Evolutionary conservation across 2,888 invertebrate species (phyloP).

Genomic region (Tigriopus californicus): DNA sequence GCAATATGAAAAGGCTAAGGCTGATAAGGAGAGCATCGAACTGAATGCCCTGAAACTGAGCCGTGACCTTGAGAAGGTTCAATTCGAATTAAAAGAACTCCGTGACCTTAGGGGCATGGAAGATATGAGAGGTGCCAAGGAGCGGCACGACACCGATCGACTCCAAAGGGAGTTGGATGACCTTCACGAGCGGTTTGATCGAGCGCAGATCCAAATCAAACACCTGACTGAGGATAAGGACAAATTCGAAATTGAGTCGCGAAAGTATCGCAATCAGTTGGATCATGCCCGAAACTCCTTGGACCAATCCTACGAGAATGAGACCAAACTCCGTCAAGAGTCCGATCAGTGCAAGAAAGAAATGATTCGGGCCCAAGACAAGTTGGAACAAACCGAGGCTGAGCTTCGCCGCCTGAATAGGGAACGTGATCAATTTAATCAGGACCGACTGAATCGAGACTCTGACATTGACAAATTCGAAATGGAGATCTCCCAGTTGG

Average conservation of each 20-base stretch:
- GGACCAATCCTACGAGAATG: slow-evolving; percentile 39
- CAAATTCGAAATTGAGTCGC: slow-evolving; percentile 20
- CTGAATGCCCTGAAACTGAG: slow-evolving; percentile 27
- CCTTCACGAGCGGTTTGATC: slow-evolving; percentile 58
- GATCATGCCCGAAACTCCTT: slow-evolving; percentile 36
- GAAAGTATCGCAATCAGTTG: slow-evolving; percentile 19
- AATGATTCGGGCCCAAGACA: slow-evolving; percentile 34
- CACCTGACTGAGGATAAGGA: slow-evolving; percentile 41
- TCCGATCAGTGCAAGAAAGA: slow-evolving; percentile 53
- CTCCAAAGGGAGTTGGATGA: slow-evolving; percentile 36
- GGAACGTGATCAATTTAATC: slow-evolving; percentile 40
- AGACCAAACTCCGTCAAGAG: slow-evolving; percentile 27
- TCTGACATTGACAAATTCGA: slow-evolving; percentile 43
- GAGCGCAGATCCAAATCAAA: slow-evolving; percentile 33
- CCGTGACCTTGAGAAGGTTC: slow-evolving; percentile 22
- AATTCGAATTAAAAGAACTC: slow-evolving; percentile 23
- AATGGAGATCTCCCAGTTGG: slow-evolving; percentile 62
- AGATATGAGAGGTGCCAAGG: not conserved
- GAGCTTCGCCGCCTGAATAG: slow-evolving; percentile 49
- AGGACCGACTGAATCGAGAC: not conserved
- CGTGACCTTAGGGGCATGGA: slow-evolving; percentile 19
- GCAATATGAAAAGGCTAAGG: slow-evolving; percentile 19
- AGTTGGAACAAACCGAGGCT: slow-evolving; percentile 37
- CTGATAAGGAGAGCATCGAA: slow-evolving; percentile 45
- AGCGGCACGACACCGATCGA: not conserved